These are phyloP conservation scores for Trachemys scripta DNA, from an alignment of 2,113 vertebrate genomes.

Conservation along the genomic window DNA sequence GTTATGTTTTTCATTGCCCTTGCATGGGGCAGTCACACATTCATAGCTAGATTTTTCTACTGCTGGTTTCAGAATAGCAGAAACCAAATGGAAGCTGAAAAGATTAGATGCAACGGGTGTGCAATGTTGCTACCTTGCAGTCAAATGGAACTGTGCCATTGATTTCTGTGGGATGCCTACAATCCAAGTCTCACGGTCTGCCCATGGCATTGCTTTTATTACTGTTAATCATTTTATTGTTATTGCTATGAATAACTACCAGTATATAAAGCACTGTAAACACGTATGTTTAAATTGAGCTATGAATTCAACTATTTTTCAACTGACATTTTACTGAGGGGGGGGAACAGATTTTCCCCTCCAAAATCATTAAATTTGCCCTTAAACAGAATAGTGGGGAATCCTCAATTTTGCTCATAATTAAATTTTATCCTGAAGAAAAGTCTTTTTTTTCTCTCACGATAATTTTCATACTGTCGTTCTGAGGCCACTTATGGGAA, in stretches of 20 bases:
- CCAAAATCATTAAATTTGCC: background rate
- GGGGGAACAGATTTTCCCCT: rapidly evolving
- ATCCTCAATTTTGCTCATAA: background rate
- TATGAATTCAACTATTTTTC: background rate
- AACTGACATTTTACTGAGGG: background rate
- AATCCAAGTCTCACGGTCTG: background rate
- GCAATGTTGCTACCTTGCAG: background rate
- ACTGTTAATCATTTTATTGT: rapidly evolving
- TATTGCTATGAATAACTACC: rapidly evolving
- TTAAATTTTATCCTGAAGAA: background rate
- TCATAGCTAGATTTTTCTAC: background rate
- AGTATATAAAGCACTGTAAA: rapidly evolving
- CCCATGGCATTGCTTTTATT: background rate
- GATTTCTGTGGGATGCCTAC: rapidly evolving
- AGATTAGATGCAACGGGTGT: too few relatives aligned
- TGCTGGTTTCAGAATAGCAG: background rate
- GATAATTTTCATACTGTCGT: background rate
- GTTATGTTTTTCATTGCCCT: background rate
- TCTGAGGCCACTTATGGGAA: background rate
- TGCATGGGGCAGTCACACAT: rapidly evolving
- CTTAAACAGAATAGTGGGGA: rapidly evolving
- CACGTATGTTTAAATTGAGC: rapidly evolving
- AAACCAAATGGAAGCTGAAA: background rate
- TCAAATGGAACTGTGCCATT: rapidly evolving
- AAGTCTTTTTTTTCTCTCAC: rapidly evolving